Evolutionary conservation across 1,140 invertebrate genomes (phyloP), one percentile per base, ranked within the genome.

Genomic region (Drosophila leontia): DNA sequence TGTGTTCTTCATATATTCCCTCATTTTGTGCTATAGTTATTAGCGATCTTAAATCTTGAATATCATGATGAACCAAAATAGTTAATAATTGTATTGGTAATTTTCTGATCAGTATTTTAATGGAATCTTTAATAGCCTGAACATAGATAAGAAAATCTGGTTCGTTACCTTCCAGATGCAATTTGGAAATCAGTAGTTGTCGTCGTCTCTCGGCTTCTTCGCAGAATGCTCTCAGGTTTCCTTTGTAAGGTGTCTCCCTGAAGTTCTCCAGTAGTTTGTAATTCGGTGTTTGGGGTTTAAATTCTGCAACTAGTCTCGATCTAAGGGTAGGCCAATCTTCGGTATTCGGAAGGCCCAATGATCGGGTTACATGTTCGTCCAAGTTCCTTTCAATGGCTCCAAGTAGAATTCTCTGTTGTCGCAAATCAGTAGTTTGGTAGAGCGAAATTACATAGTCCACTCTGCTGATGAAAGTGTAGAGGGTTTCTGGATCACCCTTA

Each of bases 61-160:
- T 47, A 12, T 48, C 17, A 47, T 60, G 32, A 48, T 60, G 19
- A 47, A n/a, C 32, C 19, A 48, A 47, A 26, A 37, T 37, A 4
- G 58, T 48, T 13, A 60, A 37, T 37, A n/a, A 17, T 47, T 59
- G 13, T 47, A 48, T 60, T 47, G 58, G 29, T 48, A 47, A 60
- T 48, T 60, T 39, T 15, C 37, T 39, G 37, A 39, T 39, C 37
- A 39, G 3, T n/a, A 41, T n/a, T 41, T 61, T 39, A 26, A 61
- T 58, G 13, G 39, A 58, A 44, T 60, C 26, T 26, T 17, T 60
- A 60, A 48, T 48, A 0, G 58, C 19, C 19, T 47, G 12, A 37
- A 39, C 13, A 15, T 39, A 15, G 7, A 39, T 15, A 39, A 39
- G 13, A 39, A 39, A 37, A 37, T 37, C 11, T 12, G 35, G 1